A percentile compares a stretch with the other conserved stretches of the same genome.
Evolutionary conservation across 2,113 vertebrate genomes (phyloP).

Genomic region (Myanophis thanlyinensis): DNA sequence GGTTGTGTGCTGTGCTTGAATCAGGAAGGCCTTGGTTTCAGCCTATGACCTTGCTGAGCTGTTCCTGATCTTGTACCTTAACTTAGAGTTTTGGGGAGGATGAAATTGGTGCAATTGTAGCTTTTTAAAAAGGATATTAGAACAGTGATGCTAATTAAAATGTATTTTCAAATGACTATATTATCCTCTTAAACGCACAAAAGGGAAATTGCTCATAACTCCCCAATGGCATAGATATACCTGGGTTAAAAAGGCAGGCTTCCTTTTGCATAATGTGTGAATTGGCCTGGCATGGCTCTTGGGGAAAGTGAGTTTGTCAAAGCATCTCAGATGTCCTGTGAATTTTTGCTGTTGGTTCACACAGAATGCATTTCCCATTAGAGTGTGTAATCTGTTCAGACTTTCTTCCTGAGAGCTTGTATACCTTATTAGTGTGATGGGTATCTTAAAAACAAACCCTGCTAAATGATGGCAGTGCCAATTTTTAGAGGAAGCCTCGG

Average conservation of each 20-base stretch:
- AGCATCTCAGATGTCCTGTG: neutral
- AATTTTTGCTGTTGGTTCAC: neutral
- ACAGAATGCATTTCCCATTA: neutral
- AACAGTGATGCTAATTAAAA: neutral
- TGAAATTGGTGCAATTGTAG: neutral
- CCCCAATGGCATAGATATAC: neutral
- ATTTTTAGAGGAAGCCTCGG: constrained; percentile 44
- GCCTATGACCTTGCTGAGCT: neutral
- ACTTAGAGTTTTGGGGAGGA: neutral
- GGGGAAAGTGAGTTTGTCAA: neutral
- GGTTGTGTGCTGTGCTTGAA: neutral
- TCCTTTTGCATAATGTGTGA: neutral
- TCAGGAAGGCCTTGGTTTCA: neutral
- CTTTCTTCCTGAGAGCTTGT: neutral
- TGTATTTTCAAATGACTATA: neutral
- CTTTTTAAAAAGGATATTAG: neutral
- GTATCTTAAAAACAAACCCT: constrained; percentile 32
- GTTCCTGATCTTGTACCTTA: neutral
- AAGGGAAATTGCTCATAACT: neutral
- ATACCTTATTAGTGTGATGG: neutral
- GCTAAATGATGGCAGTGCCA: constrained; percentile 14
- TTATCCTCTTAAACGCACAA: neutral
- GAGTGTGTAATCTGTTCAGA: neutral
- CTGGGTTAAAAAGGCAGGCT: neutral
- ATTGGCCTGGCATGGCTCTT: neutral